A percentile compares a stretch with the other conserved stretches of the same genome.
Conservation (phyloP, 2,797 vertebrate species). For the Thamnophis elegans region DNA sequence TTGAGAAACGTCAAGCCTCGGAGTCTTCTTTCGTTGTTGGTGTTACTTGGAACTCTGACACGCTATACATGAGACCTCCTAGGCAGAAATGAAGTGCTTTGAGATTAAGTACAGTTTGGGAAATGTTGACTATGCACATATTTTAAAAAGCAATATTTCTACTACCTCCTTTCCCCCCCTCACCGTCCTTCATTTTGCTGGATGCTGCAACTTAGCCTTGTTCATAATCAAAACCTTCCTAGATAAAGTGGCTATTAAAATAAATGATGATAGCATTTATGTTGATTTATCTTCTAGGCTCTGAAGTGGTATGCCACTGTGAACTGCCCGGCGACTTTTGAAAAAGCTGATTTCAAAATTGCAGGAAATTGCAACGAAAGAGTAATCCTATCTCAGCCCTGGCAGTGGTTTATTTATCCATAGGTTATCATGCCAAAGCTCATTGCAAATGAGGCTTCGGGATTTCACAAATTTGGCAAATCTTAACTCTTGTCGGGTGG, state of each 20-base stretch:
- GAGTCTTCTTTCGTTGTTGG: too few relatives aligned
- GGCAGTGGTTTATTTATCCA: conserved; percentile 48
- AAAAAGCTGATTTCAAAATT: conserved; percentile 59
- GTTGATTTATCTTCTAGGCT: conserved; percentile 56
- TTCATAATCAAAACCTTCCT: conserved; percentile 51
- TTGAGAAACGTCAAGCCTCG: too few relatives aligned
- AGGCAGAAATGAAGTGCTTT: conserved; percentile 42
- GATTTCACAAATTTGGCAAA: conserved; percentile 52
- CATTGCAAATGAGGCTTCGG: conserved; percentile 43
- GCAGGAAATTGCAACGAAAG: conserved; percentile 55
- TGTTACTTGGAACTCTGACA: too few relatives aligned
- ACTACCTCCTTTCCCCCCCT: conserved; percentile 38
- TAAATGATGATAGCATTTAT: conserved; percentile 51
- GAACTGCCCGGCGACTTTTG: conserved; percentile 52
- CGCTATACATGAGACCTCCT: background rate
- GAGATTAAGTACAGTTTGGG: conserved; percentile 25
- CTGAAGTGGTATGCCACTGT: conserved; percentile 36
- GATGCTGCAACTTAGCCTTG: conserved; percentile 44
- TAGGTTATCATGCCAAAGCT: conserved; percentile 3
- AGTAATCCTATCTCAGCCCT: conserved; percentile 50
- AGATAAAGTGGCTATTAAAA: conserved; percentile 57
- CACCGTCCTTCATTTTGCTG: conserved; percentile 52
- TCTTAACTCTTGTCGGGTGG: conserved; percentile 39
- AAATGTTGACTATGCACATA: conserved; percentile 56
- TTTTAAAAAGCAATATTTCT: conserved; percentile 33